These are phyloP conservation scores for Hoplodrina blanda DNA, from an alignment of 2,888 invertebrate species.

Conservation along the genomic window DNA sequence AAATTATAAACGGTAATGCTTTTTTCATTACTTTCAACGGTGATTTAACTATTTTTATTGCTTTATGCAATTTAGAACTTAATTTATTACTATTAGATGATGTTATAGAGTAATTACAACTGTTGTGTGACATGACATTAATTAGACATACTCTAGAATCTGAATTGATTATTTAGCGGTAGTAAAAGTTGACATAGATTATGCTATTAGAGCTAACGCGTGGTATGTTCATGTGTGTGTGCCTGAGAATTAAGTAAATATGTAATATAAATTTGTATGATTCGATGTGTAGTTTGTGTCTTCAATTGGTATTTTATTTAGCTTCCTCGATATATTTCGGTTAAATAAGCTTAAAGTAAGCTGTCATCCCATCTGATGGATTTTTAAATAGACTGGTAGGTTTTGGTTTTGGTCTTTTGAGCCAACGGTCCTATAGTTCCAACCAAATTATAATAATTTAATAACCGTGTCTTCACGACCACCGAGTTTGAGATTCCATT, in stretches of 20 bases:
- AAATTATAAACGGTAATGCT: conserved; percentile 6
- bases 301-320: neutral
- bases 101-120: conserved; percentile 26
- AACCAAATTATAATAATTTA: neutral
- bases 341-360: no score
- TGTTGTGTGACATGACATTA: conserved; percentile 38
- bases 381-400: no score
- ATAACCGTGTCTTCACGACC: neutral
- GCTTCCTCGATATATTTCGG: neutral
- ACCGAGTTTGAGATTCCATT: neutral
- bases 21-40: conserved; percentile 27
- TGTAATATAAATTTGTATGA: neutral
- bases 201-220: neutral
- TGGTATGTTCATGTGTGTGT: neutral
- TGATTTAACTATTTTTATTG: conserved; percentile 25
- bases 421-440: no score
- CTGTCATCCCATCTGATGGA: no score
- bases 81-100: conserved; percentile 18
- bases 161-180: conserved; percentile 35
- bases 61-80: conserved; percentile 15
- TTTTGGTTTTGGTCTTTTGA: no score
- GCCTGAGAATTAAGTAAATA: neutral
- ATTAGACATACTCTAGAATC: conserved; percentile 39
- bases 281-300: neutral
- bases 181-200: conserved; percentile 28